Evolutionary conservation across 2,113 vertebrate species (phyloP).

Genomic region (Tamias sibiricus): DNA sequence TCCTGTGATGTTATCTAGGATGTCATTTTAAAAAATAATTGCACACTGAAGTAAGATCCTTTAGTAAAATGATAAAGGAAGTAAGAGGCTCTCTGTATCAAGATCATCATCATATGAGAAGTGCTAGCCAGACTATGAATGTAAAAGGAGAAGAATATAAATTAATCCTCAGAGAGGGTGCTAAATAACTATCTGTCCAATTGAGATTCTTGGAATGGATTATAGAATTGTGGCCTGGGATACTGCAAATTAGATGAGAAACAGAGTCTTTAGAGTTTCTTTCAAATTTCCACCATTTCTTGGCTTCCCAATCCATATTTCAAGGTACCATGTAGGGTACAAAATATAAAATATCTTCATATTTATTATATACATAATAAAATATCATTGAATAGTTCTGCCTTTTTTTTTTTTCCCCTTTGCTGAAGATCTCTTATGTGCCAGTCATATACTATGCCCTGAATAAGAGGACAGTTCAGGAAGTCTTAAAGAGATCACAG

Average conservation of each 20-base stretch:
- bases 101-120: background rate
- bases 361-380: background rate
- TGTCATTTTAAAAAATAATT: background rate
- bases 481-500: background rate
- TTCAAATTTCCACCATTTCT: background rate
- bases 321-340: background rate
- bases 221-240: background rate
- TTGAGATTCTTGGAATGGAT: background rate
- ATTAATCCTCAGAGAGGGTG: background rate
- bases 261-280: background rate
- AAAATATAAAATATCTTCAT: background rate
- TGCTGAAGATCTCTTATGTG: background rate
- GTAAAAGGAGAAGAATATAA: background rate
- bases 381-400: background rate
- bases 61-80: background rate
- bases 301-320: background rate
- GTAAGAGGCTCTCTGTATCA: background rate
- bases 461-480: background rate
- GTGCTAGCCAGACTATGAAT: background rate
- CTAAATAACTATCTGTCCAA: background rate
- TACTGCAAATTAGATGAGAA: constrained; percentile 9
- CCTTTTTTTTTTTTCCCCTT: background rate
- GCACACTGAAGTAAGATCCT: background rate
- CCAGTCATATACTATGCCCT: background rate
- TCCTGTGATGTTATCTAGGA: background rate